Percentiles rank a stretch among this genome's conserved stretches.
Evolutionary conservation across 1,140 invertebrate species (phyloP).

Genomic region (Archivesica marissinica): DNA sequence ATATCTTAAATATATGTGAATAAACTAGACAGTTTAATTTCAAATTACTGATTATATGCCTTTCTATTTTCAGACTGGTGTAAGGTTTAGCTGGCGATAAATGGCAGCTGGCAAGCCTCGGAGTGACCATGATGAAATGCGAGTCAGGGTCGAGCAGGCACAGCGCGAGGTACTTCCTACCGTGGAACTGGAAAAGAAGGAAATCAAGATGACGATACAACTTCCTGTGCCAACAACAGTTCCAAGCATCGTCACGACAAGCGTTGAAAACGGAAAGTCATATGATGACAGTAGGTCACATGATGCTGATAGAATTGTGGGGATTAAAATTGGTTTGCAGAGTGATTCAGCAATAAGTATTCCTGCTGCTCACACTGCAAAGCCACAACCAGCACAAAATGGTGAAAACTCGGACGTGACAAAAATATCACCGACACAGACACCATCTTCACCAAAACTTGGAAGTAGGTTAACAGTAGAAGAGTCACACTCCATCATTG

Average conservation of each 20-base stretch:
- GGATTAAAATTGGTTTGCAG: conserved; percentile 57
- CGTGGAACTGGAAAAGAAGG: conserved; percentile 73
- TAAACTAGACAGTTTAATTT: too few species aligned
- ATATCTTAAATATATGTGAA: too few species aligned
- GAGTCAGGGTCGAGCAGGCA: conserved; percentile 69
- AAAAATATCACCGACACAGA: conserved; percentile 38
- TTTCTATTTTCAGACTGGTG: conserved; percentile 55
- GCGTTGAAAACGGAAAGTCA: conserved; percentile 45
- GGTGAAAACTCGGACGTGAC: conserved; percentile 43
- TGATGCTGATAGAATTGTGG: conserved; percentile 71
- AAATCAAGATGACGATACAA: conserved; percentile 74
- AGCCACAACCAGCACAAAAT: conserved; percentile 45
- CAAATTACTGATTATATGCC: neutral
- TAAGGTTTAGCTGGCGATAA: conserved; percentile 65
- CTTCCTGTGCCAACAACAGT: conserved; percentile 49
- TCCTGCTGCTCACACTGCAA: conserved; percentile 48
- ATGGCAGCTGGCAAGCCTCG: conserved; percentile 71
- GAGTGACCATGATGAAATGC: conserved; percentile 68
- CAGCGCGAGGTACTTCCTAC: conserved; percentile 71
- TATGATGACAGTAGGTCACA: conserved; percentile 47
- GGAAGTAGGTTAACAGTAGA: conserved; percentile 63
- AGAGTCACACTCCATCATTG: conserved; percentile 58
- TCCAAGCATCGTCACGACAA: conserved; percentile 62
- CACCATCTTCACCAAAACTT: conserved; percentile 58
- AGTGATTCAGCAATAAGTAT: conserved; percentile 51